Percentiles rank a stretch among this genome's conserved stretches.
These are phyloP conservation scores for human DNA, from an alignment of 2,113 vertebrate species.

Conservation along the genomic window GRCh38 chr15:74833001-74833500, in stretches of 20 bases:
- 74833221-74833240: not conserved
- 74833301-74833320: not conserved
- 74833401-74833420: not conserved
- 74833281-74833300: not conserved
- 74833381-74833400: not conserved
- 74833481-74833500: not conserved
- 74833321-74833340: not conserved
- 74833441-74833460: not conserved
- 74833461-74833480: not conserved
- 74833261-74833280: not conserved
- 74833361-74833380: not conserved
- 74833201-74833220: not conserved
- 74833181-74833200: not conserved
- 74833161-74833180: not conserved
- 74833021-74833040: not conserved
- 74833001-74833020: not conserved
- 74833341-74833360: not conserved
- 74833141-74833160: not conserved
- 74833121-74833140: not conserved
- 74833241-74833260: not conserved
- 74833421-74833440: not conserved
- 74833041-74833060: not conserved
- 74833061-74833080: not conserved
- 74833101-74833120: not conserved
- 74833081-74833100: not conserved